These are phyloP conservation scores for Athene cunicularia DNA, from an alignment of 2,113 vertebrate species.

Conservation along the genomic window DNA sequence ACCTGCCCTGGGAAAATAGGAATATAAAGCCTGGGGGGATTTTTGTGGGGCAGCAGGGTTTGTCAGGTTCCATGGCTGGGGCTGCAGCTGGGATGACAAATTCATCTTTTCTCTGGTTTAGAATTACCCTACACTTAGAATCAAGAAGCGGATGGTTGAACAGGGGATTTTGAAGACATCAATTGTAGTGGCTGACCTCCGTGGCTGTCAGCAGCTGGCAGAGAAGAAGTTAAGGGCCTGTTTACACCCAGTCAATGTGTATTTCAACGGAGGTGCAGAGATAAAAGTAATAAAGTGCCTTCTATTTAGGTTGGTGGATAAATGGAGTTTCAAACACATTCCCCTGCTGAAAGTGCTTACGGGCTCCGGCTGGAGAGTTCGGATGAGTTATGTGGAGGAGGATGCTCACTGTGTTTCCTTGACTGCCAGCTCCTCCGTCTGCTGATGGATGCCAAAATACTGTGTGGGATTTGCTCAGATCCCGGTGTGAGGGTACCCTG, in stretches of 20 bases:
- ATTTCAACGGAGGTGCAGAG: background rate
- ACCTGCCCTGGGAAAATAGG: background rate
- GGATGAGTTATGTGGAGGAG: background rate
- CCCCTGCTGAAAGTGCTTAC: background rate
- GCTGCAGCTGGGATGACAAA: background rate
- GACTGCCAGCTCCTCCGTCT: background rate
- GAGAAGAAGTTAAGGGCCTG: background rate
- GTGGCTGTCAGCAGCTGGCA: background rate
- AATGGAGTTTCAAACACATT: background rate
- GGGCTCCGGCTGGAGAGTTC: background rate
- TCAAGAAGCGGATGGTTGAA: background rate
- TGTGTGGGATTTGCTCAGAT: background rate
- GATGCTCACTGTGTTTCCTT: background rate
- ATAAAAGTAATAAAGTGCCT: background rate
- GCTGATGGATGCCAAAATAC: background rate
- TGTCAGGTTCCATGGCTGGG: background rate
- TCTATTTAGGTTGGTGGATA: background rate
- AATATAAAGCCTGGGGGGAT: background rate
- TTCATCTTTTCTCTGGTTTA: background rate
- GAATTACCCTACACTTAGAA: background rate
- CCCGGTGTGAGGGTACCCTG: rapidly evolving
- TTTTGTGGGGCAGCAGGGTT: background rate
- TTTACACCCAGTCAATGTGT: background rate
- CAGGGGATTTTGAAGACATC: background rate
- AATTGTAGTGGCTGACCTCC: background rate